Percentiles rank a stretch among this genome's conserved stretches.
These are phyloP conservation scores for Drepanosiphum platanoidis DNA, from an alignment of 2,888 invertebrate species.

Conservation along the genomic window DNA sequence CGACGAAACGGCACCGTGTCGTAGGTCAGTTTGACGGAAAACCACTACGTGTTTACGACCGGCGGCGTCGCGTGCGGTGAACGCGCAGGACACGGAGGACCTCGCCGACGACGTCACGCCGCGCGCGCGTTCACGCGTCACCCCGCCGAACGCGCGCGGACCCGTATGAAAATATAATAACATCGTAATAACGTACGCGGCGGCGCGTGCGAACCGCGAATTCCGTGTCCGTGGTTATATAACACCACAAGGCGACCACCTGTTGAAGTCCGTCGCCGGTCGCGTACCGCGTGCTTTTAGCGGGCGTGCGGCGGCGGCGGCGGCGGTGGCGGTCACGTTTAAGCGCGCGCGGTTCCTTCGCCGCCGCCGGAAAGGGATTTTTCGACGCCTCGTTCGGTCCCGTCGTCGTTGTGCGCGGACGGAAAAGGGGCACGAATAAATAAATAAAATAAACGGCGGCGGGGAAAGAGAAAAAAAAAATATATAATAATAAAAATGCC, in stretches of 20 bases:
- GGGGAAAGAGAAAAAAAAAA: background rate
- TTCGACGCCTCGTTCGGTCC: background rate
- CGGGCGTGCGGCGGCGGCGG: background rate
- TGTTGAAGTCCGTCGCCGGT: slow-evolving; percentile 21
- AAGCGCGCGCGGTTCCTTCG: background rate
- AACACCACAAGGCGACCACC: background rate
- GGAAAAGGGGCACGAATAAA: background rate
- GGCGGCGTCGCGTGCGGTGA: background rate
- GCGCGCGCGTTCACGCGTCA: background rate
- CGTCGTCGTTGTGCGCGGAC: background rate
- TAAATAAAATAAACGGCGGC: background rate
- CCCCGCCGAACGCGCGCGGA: background rate
- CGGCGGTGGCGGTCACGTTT: background rate
- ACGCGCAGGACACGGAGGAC: background rate
- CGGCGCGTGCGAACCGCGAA: background rate
- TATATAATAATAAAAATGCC: too few species aligned
- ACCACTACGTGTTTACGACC: background rate
- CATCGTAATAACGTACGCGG: too few species aligned
- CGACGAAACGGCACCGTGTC: background rate
- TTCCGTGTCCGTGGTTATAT: slow-evolving; percentile 13
- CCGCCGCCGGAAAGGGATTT: slow-evolving; percentile 36
- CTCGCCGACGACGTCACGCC: background rate
- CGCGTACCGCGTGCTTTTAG: background rate
- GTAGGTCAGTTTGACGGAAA: slow-evolving; percentile 40
- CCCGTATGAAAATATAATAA: too few species aligned